phyloP scores from a whole-genome alignment of 2,797 vertebrate genomes.

The Craterocephalus amniculus region DNA sequence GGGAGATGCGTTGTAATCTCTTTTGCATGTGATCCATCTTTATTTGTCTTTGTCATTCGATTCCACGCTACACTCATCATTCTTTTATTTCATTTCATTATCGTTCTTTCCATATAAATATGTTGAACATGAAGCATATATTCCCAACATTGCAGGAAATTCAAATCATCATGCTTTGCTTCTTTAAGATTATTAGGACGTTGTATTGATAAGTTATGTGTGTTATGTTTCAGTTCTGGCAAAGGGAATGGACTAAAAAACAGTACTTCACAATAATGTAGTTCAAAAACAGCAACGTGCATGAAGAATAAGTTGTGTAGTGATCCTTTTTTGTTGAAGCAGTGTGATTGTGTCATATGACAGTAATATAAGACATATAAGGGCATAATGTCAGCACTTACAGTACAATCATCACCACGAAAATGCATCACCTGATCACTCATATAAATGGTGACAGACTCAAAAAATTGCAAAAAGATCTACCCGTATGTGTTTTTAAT shows the following conservation, averaged over 20 bases:
- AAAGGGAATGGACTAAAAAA: slow-evolving; percentile 4
- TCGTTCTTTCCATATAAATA: slow-evolving; percentile 22
- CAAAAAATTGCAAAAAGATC: slow-evolving; percentile 39
- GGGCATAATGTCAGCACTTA: slow-evolving; percentile 36
- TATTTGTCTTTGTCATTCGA: slow-evolving; percentile 8
- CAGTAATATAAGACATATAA: slow-evolving; percentile 32
- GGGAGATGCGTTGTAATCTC: slow-evolving; percentile 2
- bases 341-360: slow-evolving; percentile 39
- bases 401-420: slow-evolving; percentile 39
- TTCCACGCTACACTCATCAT: slow-evolving; percentile 19
- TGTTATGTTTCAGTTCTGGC: slow-evolving; percentile 24
- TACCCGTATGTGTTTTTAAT: slow-evolving; percentile 56
- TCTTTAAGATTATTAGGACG: slow-evolving; percentile 26
- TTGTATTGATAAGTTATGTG: slow-evolving; percentile 17
- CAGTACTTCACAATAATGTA: not conserved
- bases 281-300: slow-evolving; percentile 11
- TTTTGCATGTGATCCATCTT: slow-evolving; percentile 36
- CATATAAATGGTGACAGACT: slow-evolving; percentile 49
- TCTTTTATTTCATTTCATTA: slow-evolving; percentile 26
- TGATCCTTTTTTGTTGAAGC: slow-evolving; percentile 19
- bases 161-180: slow-evolving; percentile 47
- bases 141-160: slow-evolving; percentile 23
- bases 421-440: slow-evolving; percentile 38
- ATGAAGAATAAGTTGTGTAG: slow-evolving; percentile 21
- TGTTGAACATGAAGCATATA: slow-evolving; percentile 33